These are phyloP conservation scores for Myzus persicae DNA, from an alignment of 1,140 invertebrate genomes.

Conservation along the genomic window DNA sequence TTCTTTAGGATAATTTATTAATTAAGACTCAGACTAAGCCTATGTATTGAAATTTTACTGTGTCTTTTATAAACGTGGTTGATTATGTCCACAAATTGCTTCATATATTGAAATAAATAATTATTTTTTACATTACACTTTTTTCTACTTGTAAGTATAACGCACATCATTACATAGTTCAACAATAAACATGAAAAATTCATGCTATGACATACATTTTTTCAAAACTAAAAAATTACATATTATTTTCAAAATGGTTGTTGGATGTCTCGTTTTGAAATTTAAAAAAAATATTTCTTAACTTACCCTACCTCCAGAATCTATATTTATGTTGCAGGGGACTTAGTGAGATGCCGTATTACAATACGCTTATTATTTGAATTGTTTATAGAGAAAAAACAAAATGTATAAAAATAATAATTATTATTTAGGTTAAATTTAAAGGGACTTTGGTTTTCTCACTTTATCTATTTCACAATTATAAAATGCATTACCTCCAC, in stretches of 20 bases:
- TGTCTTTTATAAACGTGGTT: background rate
- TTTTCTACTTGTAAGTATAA: background rate
- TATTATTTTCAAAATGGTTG: too few species aligned
- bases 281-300: background rate
- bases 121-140: too few species aligned
- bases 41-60: background rate
- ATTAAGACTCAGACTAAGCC: background rate
- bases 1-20: background rate
- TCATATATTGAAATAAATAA: too few species aligned
- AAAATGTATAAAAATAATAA: too few species aligned
- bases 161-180: background rate
- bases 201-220: background rate
- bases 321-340: background rate
- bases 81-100: too few species aligned
- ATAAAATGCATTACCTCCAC: background rate
- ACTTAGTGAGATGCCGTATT: background rate
- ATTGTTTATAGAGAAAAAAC: background rate
- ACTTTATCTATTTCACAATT: background rate
- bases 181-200: background rate
- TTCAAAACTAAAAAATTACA: background rate
- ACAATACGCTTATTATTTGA: background rate
- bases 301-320: background rate
- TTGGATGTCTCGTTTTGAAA: background rate
- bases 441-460: background rate
- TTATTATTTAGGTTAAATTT: too few species aligned